These are phyloP conservation scores for Sipha maydis DNA, from an alignment of 2,888 invertebrate species.

Conservation along the genomic window DNA sequence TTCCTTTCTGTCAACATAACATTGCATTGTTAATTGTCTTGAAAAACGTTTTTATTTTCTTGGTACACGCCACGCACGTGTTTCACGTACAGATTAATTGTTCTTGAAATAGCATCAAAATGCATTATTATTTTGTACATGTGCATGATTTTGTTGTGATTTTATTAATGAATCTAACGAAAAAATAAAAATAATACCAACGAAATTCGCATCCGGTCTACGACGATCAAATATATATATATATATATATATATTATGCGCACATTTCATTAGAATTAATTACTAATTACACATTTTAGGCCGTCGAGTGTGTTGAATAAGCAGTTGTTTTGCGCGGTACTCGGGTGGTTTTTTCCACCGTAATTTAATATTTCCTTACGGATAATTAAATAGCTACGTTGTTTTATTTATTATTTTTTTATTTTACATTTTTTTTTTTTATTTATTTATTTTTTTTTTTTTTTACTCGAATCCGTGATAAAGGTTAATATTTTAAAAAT, in stretches of 20 bases:
- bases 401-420: no score
- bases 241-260: not conserved
- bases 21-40: no score
- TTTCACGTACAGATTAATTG: not conserved
- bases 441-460: no score
- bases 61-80: no score
- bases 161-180: not conserved
- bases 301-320: not conserved
- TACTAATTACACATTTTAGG: not conserved
- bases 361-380: slow-evolving; percentile 34
- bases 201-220: not conserved
- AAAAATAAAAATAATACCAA: not conserved
- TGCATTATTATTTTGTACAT: not conserved
- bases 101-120: not conserved
- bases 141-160: not conserved
- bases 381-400: slow-evolving; percentile 13
- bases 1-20: no score
- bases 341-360: slow-evolving; percentile 3
- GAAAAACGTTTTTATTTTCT: no score
- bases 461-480: slow-evolving; percentile 32
- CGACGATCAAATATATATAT: not conserved
- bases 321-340: slow-evolving; percentile 6
- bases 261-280: not conserved
- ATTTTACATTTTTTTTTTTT: no score
- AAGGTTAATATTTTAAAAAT: slow-evolving; percentile 26